Percentiles rank a stretch among this genome's conserved stretches.
Conservation (phyloP, 1,140 invertebrate genomes). For the Zaprionus gabonicus region DNA sequence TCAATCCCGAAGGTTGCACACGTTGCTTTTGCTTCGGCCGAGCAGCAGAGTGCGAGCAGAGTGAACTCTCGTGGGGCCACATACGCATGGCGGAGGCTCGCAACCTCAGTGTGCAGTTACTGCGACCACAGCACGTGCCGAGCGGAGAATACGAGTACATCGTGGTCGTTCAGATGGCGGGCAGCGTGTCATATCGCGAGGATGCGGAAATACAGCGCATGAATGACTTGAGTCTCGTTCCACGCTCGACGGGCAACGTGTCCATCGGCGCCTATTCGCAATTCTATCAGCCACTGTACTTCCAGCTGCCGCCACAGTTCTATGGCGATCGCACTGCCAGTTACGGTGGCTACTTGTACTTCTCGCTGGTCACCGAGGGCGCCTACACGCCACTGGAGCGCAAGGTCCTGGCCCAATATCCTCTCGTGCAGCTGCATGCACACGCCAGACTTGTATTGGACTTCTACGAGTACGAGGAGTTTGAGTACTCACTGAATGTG, state of each 20-base stretch:
- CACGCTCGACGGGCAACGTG: constrained; percentile 86
- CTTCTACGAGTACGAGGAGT: constrained; percentile 87
- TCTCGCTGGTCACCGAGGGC: constrained; percentile 90
- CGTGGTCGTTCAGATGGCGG: constrained; percentile 75
- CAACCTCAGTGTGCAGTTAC: constrained; percentile 86
- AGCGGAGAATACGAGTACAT: constrained; percentile 81
- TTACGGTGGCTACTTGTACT: constrained; percentile 95
- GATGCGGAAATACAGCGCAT: constrained; percentile 84
- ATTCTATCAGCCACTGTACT: constrained; percentile 93
- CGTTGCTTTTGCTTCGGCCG: constrained; percentile 96
- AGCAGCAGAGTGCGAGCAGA: constrained; percentile 90
- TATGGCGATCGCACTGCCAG: constrained; percentile 95
- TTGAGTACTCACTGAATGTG: constrained; percentile 72
- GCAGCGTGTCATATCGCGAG: constrained; percentile 62
- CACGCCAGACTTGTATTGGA: constrained; percentile 91
- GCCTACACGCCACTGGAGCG: constrained; percentile 86
- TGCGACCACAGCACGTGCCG: constrained; percentile 60
- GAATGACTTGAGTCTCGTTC: constrained; percentile 85
- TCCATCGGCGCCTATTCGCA: constrained; percentile 88
- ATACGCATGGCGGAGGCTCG: constrained; percentile 87
- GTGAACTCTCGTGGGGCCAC: constrained; percentile 91
- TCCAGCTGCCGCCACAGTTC: constrained; percentile 92
- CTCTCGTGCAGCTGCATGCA: constrained; percentile 93
- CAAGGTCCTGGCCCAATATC: constrained; percentile 87
- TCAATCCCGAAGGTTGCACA: constrained; percentile 92